phyloP scores from a whole-genome alignment of 2,888 invertebrate genomes.

The Caenorhabditis drosophilae region DNA sequence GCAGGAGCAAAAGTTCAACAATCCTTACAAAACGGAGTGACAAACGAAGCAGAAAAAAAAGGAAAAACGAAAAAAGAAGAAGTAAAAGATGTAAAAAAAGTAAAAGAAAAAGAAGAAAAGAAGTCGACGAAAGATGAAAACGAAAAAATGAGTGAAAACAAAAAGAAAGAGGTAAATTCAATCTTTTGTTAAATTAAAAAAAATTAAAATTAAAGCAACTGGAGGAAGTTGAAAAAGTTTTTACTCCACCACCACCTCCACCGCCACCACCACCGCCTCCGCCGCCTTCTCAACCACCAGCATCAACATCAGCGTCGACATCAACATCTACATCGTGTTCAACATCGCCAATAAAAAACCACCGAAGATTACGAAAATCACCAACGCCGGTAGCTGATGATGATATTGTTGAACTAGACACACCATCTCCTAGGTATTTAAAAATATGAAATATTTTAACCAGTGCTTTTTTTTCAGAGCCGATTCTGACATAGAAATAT shows the following conservation, averaged over 20 bases:
- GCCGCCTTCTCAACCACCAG: not conserved
- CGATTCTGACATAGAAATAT: constrained; percentile 6
- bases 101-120: not conserved
- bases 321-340: not conserved
- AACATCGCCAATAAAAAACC: not conserved
- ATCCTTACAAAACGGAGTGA: no score
- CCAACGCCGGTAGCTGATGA: constrained; percentile 3
- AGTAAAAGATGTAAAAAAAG: not conserved
- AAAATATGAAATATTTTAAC: not conserved
- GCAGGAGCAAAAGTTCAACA: not conserved
- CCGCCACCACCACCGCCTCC: not conserved
- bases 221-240: not conserved
- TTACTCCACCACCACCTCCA: not conserved
- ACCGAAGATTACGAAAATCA: not conserved
- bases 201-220: not conserved
- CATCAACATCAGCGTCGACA: not conserved
- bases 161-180: not conserved
- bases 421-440: constrained; percentile 4
- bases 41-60: not conserved
- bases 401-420: not conserved
- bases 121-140: not conserved
- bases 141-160: not conserved
- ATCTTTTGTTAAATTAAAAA: no score
- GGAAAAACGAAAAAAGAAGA: not conserved
- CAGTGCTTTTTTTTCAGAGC: constrained; percentile 3